Conservation (phyloP, 2,113 vertebrate genomes). For the Pungitius pungitius region DNA sequence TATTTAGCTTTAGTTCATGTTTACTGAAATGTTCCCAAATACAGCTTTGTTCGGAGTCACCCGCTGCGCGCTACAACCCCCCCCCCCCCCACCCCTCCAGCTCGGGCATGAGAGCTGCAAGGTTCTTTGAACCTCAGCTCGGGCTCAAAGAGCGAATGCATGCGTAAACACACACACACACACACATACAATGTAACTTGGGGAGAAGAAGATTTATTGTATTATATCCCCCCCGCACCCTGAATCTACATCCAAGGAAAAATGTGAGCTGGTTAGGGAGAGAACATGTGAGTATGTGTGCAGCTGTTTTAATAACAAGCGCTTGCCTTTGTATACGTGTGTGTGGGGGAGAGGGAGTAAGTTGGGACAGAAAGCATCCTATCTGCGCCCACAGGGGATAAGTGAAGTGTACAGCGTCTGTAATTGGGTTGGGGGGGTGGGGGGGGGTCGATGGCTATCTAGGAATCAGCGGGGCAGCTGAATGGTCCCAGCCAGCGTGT, state of each 20-base stretch:
- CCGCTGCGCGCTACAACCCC: conserved; percentile 46
- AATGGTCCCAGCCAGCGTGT: conserved; percentile 67
- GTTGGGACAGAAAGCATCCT: background rate
- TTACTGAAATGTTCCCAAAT: background rate
- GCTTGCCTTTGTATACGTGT: conserved; percentile 6
- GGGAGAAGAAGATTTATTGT: background rate
- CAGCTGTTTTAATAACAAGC: conserved; percentile 11
- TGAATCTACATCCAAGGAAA: conserved; percentile 38
- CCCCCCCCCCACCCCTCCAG: conserved; percentile 45
- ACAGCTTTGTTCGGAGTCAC: conserved; percentile 18
- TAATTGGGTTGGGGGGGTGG: too few relatives aligned
- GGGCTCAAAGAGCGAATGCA: conserved; percentile 43
- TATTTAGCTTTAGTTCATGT: background rate
- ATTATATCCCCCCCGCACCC: conserved; percentile 18
- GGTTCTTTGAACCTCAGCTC: conserved; percentile 50
- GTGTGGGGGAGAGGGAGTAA: background rate
- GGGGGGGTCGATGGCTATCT: conserved; percentile 24
- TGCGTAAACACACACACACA: conserved; percentile 1
- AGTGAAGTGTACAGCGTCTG: conserved; percentile 35
- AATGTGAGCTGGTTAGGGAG: conserved; percentile 43
- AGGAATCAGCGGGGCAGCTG: conserved; percentile 25
- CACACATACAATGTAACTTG: conserved; percentile 1
- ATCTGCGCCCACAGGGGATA: conserved; percentile 17
- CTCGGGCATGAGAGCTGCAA: conserved; percentile 46
- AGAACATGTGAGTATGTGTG: conserved; percentile 35